Base-by-base conservation (phyloP, 2,113 vertebrate genomes). In the Megaceryle maxima region DNA sequence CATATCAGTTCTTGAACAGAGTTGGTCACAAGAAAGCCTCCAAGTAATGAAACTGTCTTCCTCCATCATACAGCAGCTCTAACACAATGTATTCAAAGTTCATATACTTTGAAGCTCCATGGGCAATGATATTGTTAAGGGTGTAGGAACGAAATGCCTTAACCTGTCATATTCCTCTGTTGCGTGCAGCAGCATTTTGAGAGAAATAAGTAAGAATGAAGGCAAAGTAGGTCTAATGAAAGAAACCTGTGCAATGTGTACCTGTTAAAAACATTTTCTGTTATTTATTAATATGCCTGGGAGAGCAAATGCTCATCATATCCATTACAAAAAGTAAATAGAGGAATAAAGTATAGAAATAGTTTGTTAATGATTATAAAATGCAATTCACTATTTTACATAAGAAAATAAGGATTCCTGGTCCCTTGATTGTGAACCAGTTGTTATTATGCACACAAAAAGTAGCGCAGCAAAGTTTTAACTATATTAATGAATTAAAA, bases 131-230 rank as follows among this genome's bases (percentile, higher is more conserved):
- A 19, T 39, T 82, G 28, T 43, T 89, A 24, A 69, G 6, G 10
- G 22, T 50, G 3, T 39, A 37, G 44, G 28, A 93, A 46, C 4
- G 19, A 62, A 68, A 43, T 41, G 15, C 17, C 56, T 92, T 89
- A 85, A 85, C 13, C 90, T 70, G 59, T 88, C 57, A 87, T 11
- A 25, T 48, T 94, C 39, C 73, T 87, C 53, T 83, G 7, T 22
- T 81, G 14, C 35, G 48, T 57, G 4, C 33, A 68, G 74, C 56
- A 87, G 51, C 33, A 87, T 16, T 28, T 37, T 41, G 31, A 16
- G 43, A 97, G 56, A 88, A 93, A 21, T 89, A 83, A 92, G 59
- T 62, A 94, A 93, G 68, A 73, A 92, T 59, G 5, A 62, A 69
- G 5, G 2, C 33, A 60, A 72, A 64, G 22, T 63, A 85, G 13